Percentiles rank a stretch among this genome's conserved stretches.
Conservation (phyloP, 2,113 vertebrate genomes). For the Periophthalmodon schlosseri region DNA sequence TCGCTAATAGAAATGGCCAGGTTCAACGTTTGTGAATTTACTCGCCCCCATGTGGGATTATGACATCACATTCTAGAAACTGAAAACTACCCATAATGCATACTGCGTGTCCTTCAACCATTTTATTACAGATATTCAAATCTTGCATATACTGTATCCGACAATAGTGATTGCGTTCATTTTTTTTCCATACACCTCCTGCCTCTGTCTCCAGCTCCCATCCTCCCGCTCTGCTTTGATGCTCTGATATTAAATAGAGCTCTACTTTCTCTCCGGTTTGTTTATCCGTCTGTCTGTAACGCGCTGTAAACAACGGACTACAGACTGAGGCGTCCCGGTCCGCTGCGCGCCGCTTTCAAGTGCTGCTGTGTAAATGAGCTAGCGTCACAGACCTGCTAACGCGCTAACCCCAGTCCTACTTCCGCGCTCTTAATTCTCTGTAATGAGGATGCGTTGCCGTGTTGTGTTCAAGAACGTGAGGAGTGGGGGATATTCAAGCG, state of each 20-base stretch:
- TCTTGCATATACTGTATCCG: too few species aligned
- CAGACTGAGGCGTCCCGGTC: constrained; percentile 34
- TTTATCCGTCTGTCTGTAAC: background rate
- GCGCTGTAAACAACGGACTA: constrained; percentile 36
- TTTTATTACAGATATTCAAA: too few species aligned
- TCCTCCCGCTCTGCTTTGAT: background rate
- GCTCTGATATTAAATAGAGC: background rate
- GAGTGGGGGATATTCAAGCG: background rate
- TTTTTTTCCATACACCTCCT: too few species aligned
- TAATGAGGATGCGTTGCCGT: constrained; percentile 11
- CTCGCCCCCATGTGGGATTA: too few species aligned
- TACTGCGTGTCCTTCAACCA: too few species aligned
- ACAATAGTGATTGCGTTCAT: too few species aligned
- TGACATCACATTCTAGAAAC: too few species aligned
- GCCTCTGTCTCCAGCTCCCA: background rate
- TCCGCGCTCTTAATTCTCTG: constrained; percentile 7
- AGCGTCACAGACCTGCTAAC: constrained; percentile 18
- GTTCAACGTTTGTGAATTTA: too few species aligned
- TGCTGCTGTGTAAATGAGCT: constrained; percentile 52
- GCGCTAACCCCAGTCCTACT: constrained; percentile 14
- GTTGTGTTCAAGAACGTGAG: background rate
- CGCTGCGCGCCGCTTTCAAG: constrained; percentile 33
- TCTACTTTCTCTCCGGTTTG: background rate
- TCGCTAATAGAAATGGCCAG: too few species aligned
- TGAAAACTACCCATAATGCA: too few species aligned